Evolutionary conservation across 2,113 vertebrate species (phyloP), one percentile per base, ranked within the genome.

Genomic region (Notothenia coriiceps): DNA sequence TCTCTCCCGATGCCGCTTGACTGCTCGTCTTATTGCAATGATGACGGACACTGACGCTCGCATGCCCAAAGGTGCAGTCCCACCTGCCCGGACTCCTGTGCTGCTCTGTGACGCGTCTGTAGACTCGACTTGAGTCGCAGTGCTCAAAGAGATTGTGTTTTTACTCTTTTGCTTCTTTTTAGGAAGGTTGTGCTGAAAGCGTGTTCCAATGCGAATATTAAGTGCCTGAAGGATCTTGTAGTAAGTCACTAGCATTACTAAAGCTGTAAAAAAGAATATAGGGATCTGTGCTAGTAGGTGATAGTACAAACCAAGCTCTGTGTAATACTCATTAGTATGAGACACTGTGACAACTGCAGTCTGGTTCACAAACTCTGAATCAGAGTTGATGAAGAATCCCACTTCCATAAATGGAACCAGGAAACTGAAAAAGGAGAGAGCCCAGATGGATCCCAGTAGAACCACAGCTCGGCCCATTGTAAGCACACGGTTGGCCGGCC

Each of bases 191-290:
- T 97, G 96, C 72, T 92, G 91, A 90, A 98, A 97, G 84, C 96
- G 94, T n/a, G 96, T 96, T 72, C 98, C 97, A 70, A 99, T 99
- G 74, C 97, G 96, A 80, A 99, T 98, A 63, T 99, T 99, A 40
- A 99, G 96, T 50, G 98, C 97, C 93, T 98, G 97, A 20, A 99
- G 96, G 79, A 99, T 99, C 95, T 98, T 99, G 92, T 96, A 97
- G 83, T 99, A 99, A 2, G 98, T 99, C 71, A 98, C 96, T 50
- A 99, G 84, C 98, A 99, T 99, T 46, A 98, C 97, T 68, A 97
- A 80, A 13, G 96, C 96, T 5, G 98, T 99, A 90, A 98, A 97
- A 86, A 97, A 97, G 88, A 98, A 99, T 70, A 98, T 98, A 17
- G 98, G 98, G 56, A 99, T 98, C 93, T 99, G 98, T 47, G 97